Evolutionary conservation across 2,113 vertebrate genomes (phyloP), one percentile per base, ranked within the genome.

Genomic region (Malurus alboscapulatus): DNA sequence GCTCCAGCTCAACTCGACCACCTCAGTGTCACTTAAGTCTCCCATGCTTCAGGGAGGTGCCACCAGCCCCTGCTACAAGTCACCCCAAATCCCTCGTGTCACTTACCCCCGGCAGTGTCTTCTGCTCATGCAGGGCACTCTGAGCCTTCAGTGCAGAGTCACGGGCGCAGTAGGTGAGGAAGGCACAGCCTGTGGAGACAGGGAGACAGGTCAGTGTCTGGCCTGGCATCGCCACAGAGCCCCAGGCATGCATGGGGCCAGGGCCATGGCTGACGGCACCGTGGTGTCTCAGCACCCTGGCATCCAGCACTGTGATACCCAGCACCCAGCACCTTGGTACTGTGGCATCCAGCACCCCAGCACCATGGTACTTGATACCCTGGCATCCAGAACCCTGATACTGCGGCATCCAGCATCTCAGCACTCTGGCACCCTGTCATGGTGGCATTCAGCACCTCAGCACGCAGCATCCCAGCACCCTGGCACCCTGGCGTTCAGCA

Each of bases 81-180:
- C 48, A 15, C 58, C 69, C 66, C 0, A 0, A 11, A 2, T 5
- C 7, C 20, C 27, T 2, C 3, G 21, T 21, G 53, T 58, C 89
- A 92, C 94, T 96, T 44, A 95, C 96, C 96, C 96, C 96, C 0
- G 96, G 96, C 92, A 96, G 93, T 0, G 96, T 96, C 94, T 96
- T 96, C 85, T 96, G 96, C 87, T 96, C 96, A 0, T 96, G 94
- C 84, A 95, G 87, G 36, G 94, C 96, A 1, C 96, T 96, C 92
- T 96, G 94, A 0, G 96, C 96, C 84, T 96, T 96, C 92, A 96
- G 96, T 4, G 94, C 96, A 0, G 96, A 96, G 90, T 95, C 94
- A 0, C 94, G 96, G 90, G 96, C 96, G 87, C 96, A 96, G 85
- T 96, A 96, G 78, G 96, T 96, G 92, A 96, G 96, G 68, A 96